These are phyloP conservation scores for Polietes domitor DNA, from an alignment of 2,888 invertebrate genomes.

Conservation along the genomic window DNA sequence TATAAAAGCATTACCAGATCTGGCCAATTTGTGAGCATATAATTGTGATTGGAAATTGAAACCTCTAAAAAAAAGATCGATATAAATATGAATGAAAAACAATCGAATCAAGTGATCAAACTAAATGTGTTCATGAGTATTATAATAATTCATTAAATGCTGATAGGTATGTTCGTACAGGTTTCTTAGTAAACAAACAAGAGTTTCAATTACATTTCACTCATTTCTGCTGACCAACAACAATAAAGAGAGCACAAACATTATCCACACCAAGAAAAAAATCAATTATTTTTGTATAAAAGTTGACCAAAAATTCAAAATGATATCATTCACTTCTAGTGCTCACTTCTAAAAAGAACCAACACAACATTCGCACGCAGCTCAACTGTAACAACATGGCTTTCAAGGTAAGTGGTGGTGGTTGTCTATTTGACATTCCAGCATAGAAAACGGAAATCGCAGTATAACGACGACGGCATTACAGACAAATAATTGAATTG, in stretches of 20 bases:
- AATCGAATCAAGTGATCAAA: no score
- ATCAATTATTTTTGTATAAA: constrained; percentile 72
- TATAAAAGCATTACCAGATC: no score
- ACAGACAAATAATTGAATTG: not conserved
- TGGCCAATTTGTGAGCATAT: no score
- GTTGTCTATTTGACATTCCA: not conserved
- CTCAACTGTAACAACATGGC: constrained; percentile 66
- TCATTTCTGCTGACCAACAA: not conserved
- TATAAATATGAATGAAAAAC: no score
- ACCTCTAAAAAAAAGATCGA: no score
- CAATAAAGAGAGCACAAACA: no score
- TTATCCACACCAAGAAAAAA: not conserved
- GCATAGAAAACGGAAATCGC: not conserved
- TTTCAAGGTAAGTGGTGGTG: constrained; percentile 68
- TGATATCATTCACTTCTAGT: constrained; percentile 72
- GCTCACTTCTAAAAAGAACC: constrained; percentile 69
- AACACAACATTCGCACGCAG: constrained; percentile 24
- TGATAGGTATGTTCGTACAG: no score
- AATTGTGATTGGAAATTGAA: no score
- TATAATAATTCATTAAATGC: no score
- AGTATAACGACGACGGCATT: not conserved
- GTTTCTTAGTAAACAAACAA: no score
- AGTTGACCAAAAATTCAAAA: constrained; percentile 64
- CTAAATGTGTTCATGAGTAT: no score
- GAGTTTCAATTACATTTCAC: no score